phyloP scores from a whole-genome alignment of 2,888 invertebrate species.

The Poecilus cupreus region DNA sequence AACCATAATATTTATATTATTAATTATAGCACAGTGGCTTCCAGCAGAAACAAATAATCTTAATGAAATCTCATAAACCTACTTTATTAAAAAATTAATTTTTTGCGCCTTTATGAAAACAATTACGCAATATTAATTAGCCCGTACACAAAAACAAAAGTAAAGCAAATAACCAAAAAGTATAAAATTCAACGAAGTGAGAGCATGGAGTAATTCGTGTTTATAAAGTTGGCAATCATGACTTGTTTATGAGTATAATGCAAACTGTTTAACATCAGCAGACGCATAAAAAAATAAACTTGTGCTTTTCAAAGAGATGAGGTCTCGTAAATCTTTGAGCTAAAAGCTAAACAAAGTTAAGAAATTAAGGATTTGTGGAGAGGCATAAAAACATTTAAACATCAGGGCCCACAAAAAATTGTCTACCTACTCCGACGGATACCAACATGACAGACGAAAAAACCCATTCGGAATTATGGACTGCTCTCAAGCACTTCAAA shows the following conservation, averaged over 20 bases:
- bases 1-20: not conserved
- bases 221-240: slow-evolving; percentile 47
- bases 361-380: slow-evolving; percentile 51
- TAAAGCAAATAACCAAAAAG: not conserved
- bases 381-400: slow-evolving; percentile 49
- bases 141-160: slow-evolving; percentile 1
- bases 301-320: slow-evolving; percentile 38
- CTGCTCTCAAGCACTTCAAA: slow-evolving; percentile 9
- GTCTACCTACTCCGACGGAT: slow-evolving; percentile 42
- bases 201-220: slow-evolving; percentile 16
- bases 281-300: slow-evolving; percentile 46
- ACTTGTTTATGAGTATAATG: slow-evolving; percentile 47
- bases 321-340: slow-evolving; percentile 44
- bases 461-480: slow-evolving; percentile 16
- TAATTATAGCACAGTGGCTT: not conserved
- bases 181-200: not conserved
- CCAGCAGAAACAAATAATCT: too few species aligned
- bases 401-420: slow-evolving; percentile 30
- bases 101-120: not conserved
- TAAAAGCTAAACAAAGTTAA: slow-evolving; percentile 52
- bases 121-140: slow-evolving; percentile 17
- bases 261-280: slow-evolving; percentile 49
- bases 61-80: too few species aligned
- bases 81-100: too few species aligned
- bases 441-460: slow-evolving; percentile 33